Percentiles rank a stretch among this genome's conserved stretches.
These are phyloP conservation scores for Poliocrania exsul DNA, from an alignment of 2,797 vertebrate genomes.

Conservation along the genomic window DNA sequence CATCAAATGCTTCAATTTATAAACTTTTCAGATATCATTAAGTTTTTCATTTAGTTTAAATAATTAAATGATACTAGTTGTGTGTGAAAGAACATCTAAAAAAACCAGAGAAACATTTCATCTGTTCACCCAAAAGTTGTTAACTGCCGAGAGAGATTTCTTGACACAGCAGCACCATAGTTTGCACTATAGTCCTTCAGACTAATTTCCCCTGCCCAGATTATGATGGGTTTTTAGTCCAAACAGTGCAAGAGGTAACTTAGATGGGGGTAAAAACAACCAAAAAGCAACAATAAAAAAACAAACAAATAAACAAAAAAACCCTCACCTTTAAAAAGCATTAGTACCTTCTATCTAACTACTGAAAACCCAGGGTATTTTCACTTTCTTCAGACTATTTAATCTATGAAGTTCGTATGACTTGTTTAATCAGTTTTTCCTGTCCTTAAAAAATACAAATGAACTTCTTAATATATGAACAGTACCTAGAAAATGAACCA, in stretches of 20 bases:
- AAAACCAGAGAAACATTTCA: background rate
- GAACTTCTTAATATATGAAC: background rate
- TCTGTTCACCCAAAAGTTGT: background rate
- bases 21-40: background rate
- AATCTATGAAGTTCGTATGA: background rate
- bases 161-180: background rate
- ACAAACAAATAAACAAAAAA: background rate
- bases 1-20: background rate
- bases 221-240: background rate
- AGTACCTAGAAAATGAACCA: background rate
- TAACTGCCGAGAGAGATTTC: background rate
- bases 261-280: fast-evolving
- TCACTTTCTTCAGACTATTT: background rate
- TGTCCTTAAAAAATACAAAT: background rate
- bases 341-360: background rate
- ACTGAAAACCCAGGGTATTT: background rate
- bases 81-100: background rate
- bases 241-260: background rate
- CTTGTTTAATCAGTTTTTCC: background rate
- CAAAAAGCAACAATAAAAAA: background rate
- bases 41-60: background rate
- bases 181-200: background rate
- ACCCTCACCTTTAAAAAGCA: background rate
- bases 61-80: background rate
- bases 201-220: background rate